phyloP scores from a whole-genome alignment of 2,113 vertebrate genomes.

The human (Homo sapiens) region DNA sequence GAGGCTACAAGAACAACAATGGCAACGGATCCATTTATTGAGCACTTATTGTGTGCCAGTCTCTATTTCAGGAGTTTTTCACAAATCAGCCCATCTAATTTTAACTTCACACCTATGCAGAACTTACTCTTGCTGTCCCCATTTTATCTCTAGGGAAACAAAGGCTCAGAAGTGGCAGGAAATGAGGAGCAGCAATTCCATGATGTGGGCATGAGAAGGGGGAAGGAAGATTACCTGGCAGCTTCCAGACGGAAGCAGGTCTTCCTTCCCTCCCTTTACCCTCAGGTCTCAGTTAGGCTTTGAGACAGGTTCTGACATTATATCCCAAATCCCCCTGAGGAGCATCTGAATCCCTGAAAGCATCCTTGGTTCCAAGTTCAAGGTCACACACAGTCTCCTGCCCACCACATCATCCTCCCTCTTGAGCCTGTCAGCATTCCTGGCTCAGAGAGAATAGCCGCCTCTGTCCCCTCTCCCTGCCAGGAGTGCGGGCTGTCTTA shows the following conservation, averaged over 20 bases:
- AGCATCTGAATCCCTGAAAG: neutral
- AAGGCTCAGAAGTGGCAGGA: neutral
- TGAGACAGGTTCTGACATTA: neutral
- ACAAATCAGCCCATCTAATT: neutral
- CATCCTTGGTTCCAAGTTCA: neutral
- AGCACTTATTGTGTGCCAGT: rapidly evolving
- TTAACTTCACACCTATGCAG: rapidly evolving
- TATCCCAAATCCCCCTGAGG: neutral
- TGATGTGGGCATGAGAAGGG: rapidly evolving
- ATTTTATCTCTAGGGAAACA: neutral
- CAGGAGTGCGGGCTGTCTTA: neutral
- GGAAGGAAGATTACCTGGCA: neutral
- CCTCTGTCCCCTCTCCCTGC: neutral
- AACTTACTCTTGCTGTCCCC: neutral
- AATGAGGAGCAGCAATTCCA: neutral
- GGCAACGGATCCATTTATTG: rapidly evolving
- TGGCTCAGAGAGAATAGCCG: neutral
- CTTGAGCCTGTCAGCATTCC: neutral
- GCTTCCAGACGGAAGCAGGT: neutral
- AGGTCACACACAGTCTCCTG: neutral
- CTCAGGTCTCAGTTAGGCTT: neutral
- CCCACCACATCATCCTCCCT: neutral
- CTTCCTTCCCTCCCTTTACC: neutral
- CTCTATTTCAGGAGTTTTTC: neutral
- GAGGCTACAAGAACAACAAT: no score